Evolutionary conservation across 2,888 invertebrate species (phyloP), one percentile per base, ranked within the genome.

Genomic region (Lagria hirta): DNA sequence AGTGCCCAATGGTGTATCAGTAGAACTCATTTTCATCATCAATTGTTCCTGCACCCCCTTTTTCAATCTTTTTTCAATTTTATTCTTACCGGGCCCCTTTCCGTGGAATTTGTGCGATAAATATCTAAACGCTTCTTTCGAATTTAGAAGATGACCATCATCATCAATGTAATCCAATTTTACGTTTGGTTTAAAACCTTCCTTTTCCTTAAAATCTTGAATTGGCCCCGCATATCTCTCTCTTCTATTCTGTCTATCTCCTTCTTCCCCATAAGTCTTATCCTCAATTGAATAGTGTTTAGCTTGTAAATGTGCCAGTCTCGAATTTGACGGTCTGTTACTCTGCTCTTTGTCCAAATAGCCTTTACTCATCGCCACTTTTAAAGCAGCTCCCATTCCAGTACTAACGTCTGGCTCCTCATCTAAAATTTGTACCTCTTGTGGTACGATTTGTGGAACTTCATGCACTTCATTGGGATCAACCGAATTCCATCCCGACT

Each of bases 51-150:
- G 96, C 62, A 93, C 88, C 51, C 83, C 79, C 73, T 98, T 96
- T 74, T 95, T 94, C 73, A 92, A 83, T 53, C 97, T 80, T 68
- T 99, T 99, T 73, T 99, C 98, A 60, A 86, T 84, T 75, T 99
- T 99, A 76, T 95, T 97, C 73, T 99, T 99, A 37, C 99, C 98
- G 11, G 98, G 96, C 1, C 96, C 96, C 75, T 99, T 98, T 35
- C 99, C 99, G 75, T 99, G 99, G 76, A 99, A 99, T 75, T 97
- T 95, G 73, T 97, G 98, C 13, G 94, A 95, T 37, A 98, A 78
- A 75, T 94, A 92, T 54, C 91, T 49, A 34, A 66, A 66, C 8
- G 99, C 98, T 76, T 99, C 98, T 73, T 99, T 99, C 41, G 89
- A 85, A 62, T 87, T 88, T 46, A 99, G 80, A 58, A 89, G 80